Conservation (phyloP, 1,140 invertebrate genomes). For the Drosophila mauritiana region DNA sequence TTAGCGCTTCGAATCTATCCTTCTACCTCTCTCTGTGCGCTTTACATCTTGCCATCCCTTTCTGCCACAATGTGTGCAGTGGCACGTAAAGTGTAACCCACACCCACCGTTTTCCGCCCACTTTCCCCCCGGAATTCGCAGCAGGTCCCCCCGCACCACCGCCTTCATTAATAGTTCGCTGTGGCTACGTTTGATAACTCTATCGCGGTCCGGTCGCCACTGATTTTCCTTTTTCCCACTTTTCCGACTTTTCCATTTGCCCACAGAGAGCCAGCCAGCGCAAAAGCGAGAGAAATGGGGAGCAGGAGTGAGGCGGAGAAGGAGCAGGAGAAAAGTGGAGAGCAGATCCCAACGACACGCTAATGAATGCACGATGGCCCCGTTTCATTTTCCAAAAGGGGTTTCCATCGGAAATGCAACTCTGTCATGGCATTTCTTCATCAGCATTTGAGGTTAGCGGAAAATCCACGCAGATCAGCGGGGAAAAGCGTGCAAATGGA, state of each 20-base stretch:
- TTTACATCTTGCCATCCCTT: conserved; percentile 1
- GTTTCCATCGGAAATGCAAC: conserved; percentile 63
- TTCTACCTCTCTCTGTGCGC: neutral
- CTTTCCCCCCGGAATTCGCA: neutral
- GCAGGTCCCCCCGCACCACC: conserved; percentile 11
- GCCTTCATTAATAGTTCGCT: conserved; percentile 59
- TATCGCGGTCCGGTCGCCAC: conserved; percentile 72
- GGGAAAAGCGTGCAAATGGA: conserved; percentile 38
- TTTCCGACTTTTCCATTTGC: conserved; percentile 29
- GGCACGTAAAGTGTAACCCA: conserved; percentile 58
- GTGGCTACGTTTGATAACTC: conserved; percentile 78
- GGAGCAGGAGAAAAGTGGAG: conserved; percentile 1
- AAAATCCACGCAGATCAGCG: conserved; percentile 37
- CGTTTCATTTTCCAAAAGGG: conserved; percentile 33
- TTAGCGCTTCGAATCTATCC: conserved; percentile 75
- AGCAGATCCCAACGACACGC: conserved; percentile 46
- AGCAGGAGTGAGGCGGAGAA: neutral
- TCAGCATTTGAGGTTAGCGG: conserved; percentile 59
- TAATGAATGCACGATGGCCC: conserved; percentile 59
- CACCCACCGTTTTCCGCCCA: neutral
- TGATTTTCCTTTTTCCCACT: conserved; percentile 44
- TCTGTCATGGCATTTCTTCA: conserved; percentile 80
- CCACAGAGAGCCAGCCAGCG: neutral
- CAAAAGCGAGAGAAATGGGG: no score
- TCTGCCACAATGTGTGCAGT: conserved; percentile 65